Conservation (phyloP, 2,888 invertebrate species). For the Protula sp. region DNA sequence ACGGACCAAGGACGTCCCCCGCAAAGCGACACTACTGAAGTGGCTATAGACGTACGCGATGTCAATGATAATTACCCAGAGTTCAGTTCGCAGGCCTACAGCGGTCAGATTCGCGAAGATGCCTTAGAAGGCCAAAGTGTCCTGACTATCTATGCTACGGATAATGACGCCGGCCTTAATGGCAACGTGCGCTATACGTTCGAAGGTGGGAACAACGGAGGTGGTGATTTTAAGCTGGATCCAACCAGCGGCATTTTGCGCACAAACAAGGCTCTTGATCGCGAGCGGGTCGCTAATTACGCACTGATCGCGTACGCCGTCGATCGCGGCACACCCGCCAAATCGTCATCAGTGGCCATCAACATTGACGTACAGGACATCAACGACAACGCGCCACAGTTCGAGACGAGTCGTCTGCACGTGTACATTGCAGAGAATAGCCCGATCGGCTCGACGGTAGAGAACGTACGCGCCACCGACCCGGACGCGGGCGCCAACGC, state of each 20-base stretch:
- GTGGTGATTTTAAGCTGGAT: constrained; percentile 88
- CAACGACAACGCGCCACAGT: constrained; percentile 89
- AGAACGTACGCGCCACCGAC: constrained; percentile 83
- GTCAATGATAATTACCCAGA: constrained; percentile 91
- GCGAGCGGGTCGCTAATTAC: constrained; percentile 82
- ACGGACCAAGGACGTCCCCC: constrained; percentile 87
- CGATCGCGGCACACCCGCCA: constrained; percentile 75
- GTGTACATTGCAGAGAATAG: constrained; percentile 91
- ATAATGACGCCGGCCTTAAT: constrained; percentile 81
- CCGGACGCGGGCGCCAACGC: constrained; percentile 91
- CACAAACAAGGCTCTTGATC: constrained; percentile 81
- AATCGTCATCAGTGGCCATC: constrained; percentile 60
- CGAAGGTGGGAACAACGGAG: constrained; percentile 59
- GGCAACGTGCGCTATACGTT: constrained; percentile 72
- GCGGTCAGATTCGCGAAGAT: constrained; percentile 83
- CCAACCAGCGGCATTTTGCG: constrained; percentile 85
- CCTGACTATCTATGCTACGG: constrained; percentile 82
- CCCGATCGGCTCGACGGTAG: constrained; percentile 90
- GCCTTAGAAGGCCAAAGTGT: constrained; percentile 86
- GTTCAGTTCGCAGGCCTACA: constrained; percentile 76
- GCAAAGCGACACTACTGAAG: constrained; percentile 86
- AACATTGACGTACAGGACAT: constrained; percentile 83
- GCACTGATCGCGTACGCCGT: constrained; percentile 80
- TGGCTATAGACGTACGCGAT: constrained; percentile 90
- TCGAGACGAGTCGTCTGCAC: constrained; percentile 80